phyloP scores from a whole-genome alignment of 2,113 vertebrate species.

The Elachura formosa region DNA sequence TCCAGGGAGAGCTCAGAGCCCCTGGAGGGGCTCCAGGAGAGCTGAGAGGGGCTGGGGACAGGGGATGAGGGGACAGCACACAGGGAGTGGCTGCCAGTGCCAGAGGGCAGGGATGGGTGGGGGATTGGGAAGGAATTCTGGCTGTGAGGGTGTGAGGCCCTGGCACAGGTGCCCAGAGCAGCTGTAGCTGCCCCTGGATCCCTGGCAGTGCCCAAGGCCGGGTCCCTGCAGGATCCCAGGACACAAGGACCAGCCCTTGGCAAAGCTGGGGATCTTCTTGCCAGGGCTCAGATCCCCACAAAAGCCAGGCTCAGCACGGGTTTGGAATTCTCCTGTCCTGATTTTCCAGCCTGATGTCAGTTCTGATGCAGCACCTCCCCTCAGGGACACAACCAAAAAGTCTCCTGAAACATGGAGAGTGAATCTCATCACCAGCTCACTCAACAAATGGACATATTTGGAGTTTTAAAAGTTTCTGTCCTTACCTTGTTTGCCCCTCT shows the following conservation, averaged over 20 bases:
- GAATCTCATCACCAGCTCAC: neutral
- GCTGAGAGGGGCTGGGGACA: neutral
- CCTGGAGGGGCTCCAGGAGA: neutral
- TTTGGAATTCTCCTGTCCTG: neutral
- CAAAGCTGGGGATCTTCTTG: neutral
- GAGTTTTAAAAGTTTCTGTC: neutral
- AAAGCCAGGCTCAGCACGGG: neutral
- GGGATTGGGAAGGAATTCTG: neutral
- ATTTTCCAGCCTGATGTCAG: neutral
- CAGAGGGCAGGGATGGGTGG: neutral
- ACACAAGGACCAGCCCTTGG: neutral
- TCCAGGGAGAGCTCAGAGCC: neutral
- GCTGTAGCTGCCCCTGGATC: neutral
- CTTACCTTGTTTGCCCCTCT: neutral
- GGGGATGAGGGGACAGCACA: neutral
- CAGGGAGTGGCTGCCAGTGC: neutral
- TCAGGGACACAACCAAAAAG: neutral
- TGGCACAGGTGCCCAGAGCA: fast-evolving
- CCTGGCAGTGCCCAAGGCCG: fast-evolving
- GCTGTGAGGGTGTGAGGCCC: fast-evolving
- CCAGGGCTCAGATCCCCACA: neutral
- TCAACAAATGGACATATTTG: neutral
- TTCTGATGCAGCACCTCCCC: neutral
- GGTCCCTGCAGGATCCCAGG: neutral
- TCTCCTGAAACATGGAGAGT: neutral